phyloP scores from a whole-genome alignment of 2,888 invertebrate genomes.

The Nezara viridula region DNA sequence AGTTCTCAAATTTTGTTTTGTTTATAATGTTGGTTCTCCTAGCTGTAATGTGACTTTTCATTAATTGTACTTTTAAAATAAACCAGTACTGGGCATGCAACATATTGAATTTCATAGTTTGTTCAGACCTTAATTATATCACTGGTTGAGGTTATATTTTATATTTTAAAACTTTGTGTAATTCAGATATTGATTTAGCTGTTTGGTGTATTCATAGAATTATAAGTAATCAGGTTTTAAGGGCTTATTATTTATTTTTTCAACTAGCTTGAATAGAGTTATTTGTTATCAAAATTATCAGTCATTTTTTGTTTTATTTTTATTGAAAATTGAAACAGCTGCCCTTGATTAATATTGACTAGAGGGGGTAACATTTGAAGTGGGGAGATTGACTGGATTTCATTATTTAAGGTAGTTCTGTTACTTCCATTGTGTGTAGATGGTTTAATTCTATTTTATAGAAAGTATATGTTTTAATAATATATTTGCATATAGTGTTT shows the following conservation, averaged over 20 bases:
- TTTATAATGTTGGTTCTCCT: too few species aligned
- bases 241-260: neutral
- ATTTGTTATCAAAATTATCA: neutral
- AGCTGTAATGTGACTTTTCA: too few species aligned
- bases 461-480: too few species aligned
- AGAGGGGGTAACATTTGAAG: conserved; percentile 13
- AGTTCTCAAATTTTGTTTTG: too few species aligned
- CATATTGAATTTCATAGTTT: too few species aligned
- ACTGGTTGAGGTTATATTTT: too few species aligned
- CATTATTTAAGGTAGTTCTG: neutral
- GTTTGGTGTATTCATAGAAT: neutral
- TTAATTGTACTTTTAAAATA: too few species aligned
- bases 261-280: neutral
- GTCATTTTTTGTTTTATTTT: neutral
- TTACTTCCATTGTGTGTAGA: neutral
- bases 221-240: neutral
- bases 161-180: too few species aligned
- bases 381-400: conserved; percentile 50
- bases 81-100: too few species aligned
- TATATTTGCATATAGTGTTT: neutral
- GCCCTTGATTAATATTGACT: conserved; percentile 53
- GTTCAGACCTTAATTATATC: too few species aligned
- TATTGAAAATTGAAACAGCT: conserved; percentile 37
- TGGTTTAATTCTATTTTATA: neutral
- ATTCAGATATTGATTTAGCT: neutral